Evolutionary conservation across 2,113 vertebrate genomes (phyloP).

Genomic region (Gnathonemus echidnorhynchus): DNA sequence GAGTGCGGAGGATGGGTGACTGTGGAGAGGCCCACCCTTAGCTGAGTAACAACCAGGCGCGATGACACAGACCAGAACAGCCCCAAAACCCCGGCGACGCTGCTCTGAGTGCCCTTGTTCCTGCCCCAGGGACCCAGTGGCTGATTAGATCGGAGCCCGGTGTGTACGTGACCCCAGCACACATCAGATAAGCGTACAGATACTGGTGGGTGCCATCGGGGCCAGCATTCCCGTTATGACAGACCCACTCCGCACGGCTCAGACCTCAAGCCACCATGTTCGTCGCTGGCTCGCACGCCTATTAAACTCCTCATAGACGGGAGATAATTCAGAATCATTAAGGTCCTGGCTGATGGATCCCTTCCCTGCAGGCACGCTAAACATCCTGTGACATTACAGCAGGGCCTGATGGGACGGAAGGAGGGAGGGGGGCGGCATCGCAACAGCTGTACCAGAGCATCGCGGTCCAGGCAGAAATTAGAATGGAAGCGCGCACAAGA

Average conservation of each 20-base stretch:
- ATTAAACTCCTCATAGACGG: neutral
- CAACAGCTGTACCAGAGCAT: neutral
- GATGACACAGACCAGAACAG: neutral
- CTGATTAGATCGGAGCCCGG: neutral
- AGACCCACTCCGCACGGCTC: neutral
- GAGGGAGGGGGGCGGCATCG: neutral
- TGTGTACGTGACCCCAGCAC: neutral
- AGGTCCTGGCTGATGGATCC: neutral
- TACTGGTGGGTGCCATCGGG: neutral
- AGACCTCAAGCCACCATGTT: neutral
- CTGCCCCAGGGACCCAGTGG: neutral
- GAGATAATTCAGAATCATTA: conserved; percentile 14
- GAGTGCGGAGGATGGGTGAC: neutral
- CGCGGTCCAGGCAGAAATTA: neutral
- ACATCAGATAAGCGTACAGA: neutral
- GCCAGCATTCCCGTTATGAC: neutral
- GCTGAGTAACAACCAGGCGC: neutral
- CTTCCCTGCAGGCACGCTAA: neutral
- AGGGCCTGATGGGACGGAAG: neutral
- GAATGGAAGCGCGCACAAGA: neutral
- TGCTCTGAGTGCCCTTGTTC: neutral
- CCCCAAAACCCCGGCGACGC: neutral
- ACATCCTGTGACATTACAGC: conserved; percentile 11
- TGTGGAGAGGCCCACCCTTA: neutral
- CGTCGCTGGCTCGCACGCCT: neutral